Evolutionary conservation across 2,113 vertebrate species (phyloP), one percentile per base, ranked within the genome.

Genomic region (Odontesthes bonariensis): DNA sequence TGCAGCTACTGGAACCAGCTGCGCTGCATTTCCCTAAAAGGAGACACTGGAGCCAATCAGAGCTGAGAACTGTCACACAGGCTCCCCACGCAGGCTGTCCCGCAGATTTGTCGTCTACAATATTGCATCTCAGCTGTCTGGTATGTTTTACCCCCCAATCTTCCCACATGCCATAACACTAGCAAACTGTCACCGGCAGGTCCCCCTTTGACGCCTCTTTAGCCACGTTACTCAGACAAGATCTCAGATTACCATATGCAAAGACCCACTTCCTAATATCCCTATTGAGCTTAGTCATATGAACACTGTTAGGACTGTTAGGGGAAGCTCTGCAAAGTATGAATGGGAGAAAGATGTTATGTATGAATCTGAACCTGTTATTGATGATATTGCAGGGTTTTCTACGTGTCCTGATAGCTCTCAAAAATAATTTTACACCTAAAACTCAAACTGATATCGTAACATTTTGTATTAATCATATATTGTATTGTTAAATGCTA

Each of bases 21-120:
- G 82, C 82, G 81, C 90, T 86, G 77, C 76, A 94, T 85, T 89
- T 84, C 94, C 94, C 91, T 95, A 95, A 92, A 95, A 95, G 94
- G 94, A 94, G 82, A 94, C 82, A 73, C 73, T 42, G 78, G 87
- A 88, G 87, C 94, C 94, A 94, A 95, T 95, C 92, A 92, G 87
- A 91, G 81, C 46, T 38, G 72, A 77, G 89, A 19, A 79, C 73
- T 22, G 32, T n/a, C 32, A 7, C n/a, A 20, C 31, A 51, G 44
- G 51, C 69, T 69, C 62, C 63, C 40, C 27, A 75, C 83, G 79
- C 81, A 81, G 73, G 85, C 77, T 65, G 20, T 82, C 78, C 73
- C 59, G 12, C 74, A 68, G 82, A 87, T 90, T 87, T 83, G 80
- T 83, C 81, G 63, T 64, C 83, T 79, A 64, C 79, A 75, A 73